Percentiles rank a stretch among this genome's conserved stretches.
These are phyloP conservation scores for Archivesica marissinica DNA, from an alignment of 1,140 invertebrate species.

Conservation along the genomic window DNA sequence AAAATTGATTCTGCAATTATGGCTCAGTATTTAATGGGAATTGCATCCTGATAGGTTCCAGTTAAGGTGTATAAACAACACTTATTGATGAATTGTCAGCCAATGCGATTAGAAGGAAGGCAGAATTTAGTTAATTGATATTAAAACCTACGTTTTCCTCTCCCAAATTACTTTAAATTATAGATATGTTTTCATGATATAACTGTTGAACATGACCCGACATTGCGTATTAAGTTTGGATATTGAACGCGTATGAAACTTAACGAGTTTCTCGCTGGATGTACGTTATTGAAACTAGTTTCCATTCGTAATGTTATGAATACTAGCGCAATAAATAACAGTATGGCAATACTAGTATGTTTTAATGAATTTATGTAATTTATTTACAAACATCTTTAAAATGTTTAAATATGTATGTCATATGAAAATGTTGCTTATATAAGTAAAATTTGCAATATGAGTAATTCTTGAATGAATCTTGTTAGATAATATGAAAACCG, in stretches of 20 bases:
- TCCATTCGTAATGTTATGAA: neutral
- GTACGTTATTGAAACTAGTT: neutral
- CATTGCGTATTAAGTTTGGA: neutral
- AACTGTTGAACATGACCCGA: neutral
- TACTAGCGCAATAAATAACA: neutral
- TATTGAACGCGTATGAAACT: neutral
- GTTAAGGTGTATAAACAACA: neutral
- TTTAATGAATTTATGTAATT: too few species aligned
- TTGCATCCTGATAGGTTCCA: constrained; percentile 4
- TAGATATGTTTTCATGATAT: neutral
- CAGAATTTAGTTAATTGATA: constrained; percentile 24
- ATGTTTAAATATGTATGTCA: too few species aligned
- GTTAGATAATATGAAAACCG: too few species aligned
- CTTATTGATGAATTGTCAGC: constrained; percentile 21
- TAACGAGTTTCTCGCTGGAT: neutral
- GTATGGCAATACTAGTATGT: neutral
- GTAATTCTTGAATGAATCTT: too few species aligned
- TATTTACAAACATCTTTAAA: too few species aligned
- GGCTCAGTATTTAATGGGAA: neutral
- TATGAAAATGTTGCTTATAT: too few species aligned
- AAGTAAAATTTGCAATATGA: too few species aligned
- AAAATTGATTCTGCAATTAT: constrained; percentile 33
- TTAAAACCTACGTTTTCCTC: neutral
- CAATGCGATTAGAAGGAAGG: neutral
- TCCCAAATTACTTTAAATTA: constrained; percentile 17